Conservation (phyloP, 2,113 vertebrate genomes). For the Acrocephalus kingi region DNA sequence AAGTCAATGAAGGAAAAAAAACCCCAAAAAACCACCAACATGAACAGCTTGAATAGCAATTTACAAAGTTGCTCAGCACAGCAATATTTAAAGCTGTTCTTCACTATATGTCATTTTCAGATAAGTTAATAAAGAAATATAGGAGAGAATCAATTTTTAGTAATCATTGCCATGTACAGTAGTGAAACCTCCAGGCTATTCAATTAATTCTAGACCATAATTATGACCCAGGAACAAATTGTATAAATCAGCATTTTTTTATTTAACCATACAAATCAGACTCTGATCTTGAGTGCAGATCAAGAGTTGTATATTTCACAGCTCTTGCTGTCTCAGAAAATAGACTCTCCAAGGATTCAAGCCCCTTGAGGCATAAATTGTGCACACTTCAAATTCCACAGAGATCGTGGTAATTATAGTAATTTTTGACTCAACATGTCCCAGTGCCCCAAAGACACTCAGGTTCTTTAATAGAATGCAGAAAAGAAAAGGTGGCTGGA, state of each 20-base stretch:
- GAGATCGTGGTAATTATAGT: conserved; percentile 44
- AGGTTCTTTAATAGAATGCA: not conserved
- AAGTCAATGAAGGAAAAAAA: not conserved
- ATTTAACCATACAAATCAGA: conserved; percentile 65
- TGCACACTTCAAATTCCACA: conserved; percentile 37
- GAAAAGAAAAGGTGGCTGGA: not conserved
- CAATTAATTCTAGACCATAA: conserved; percentile 76
- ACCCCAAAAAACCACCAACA: not conserved
- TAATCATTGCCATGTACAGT: conserved; percentile 73
- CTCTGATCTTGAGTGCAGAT: conserved; percentile 13
- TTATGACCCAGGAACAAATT: conserved; percentile 64
- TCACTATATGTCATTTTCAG: conserved; percentile 71
- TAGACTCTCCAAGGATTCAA: conserved; percentile 3
- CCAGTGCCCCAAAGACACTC: conserved; percentile 31
- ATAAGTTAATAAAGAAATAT: conserved; percentile 78
- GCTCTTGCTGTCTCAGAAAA: conserved; percentile 30
- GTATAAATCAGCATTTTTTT: conserved; percentile 69
- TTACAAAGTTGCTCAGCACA: conserved; percentile 69
- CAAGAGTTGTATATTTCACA: not conserved
- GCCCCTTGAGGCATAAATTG: conserved; percentile 37
- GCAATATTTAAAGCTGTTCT: conserved; percentile 63
- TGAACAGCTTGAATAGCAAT: conserved; percentile 70
- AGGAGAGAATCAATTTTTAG: conserved; percentile 69
- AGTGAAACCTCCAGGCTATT: conserved; percentile 71
- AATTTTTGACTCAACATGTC: conserved; percentile 56